These are phyloP conservation scores for Mastomys coucha DNA, from an alignment of 2,113 vertebrate genomes.

Conservation along the genomic window DNA sequence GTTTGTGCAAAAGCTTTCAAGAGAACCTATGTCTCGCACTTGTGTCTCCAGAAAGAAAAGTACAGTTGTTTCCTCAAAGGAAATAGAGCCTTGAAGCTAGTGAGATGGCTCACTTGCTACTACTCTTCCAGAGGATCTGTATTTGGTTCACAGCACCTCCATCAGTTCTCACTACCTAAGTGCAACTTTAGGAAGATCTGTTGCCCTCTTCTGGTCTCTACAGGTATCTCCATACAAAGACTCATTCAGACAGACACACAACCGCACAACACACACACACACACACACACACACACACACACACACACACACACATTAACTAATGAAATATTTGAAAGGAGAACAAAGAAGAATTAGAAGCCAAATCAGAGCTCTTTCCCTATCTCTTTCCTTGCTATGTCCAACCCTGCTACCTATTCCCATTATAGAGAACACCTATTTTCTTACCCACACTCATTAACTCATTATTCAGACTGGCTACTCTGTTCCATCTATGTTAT, in stretches of 20 bases:
- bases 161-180: background rate
- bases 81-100: background rate
- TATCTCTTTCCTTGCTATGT: too few species aligned
- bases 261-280: too few species aligned
- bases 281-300: background rate
- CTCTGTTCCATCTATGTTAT: background rate
- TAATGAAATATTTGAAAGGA: background rate
- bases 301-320: background rate
- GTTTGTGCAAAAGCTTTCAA: background rate
- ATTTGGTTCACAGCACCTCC: background rate
- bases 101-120: background rate
- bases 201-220: background rate
- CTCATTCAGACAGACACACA: too few species aligned
- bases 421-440: background rate
- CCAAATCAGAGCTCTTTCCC: background rate
- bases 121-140: background rate
- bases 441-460: background rate
- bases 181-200: background rate
- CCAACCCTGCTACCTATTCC: background rate
- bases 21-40: background rate
- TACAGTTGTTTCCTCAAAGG: background rate
- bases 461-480: background rate
- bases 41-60: background rate
- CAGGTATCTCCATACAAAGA: background rate
- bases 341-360: background rate